Evolutionary conservation across 37 sponge, comb jelly and placozoan species (phyloP).

Genomic region (Halichondria panicea): DNA sequence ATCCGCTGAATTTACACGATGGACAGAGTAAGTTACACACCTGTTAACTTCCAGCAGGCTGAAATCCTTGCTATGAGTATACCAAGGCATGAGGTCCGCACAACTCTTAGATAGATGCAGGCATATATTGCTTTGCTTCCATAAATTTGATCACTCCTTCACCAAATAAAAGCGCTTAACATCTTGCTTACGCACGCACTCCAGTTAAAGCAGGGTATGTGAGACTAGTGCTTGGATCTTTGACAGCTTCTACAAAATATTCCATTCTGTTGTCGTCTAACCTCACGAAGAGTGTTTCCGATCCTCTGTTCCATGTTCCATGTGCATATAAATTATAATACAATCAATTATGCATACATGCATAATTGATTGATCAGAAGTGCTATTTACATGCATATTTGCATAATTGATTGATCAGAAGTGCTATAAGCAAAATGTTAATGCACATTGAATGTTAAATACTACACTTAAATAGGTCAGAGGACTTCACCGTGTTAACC

Average conservation of each 20-base stretch:
- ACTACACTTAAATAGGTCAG: conserved; percentile 10
- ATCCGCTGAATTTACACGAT: not conserved
- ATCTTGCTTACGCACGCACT: conserved; percentile 12
- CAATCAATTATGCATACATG: no score
- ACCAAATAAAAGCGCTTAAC: conserved; percentile 21
- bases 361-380: no score
- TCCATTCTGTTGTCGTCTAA: not conserved
- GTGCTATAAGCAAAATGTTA: not conserved
- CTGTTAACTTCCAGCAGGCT: conserved; percentile 28
- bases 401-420: no score
- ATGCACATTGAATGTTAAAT: conserved; percentile 11
- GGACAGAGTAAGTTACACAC: not conserved
- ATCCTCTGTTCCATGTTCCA: no score
- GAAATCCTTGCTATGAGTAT: conserved; percentile 3
- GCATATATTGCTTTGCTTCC: not conserved
- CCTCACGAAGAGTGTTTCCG: not conserved
- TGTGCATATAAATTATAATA: no score
- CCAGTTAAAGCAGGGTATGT: conserved; percentile 35
- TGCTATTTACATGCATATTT: no score
- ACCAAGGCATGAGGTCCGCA: conserved; percentile 36
- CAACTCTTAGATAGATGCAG: conserved; percentile 15
- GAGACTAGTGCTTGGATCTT: conserved; percentile 15
- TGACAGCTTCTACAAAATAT: conserved; percentile 21
- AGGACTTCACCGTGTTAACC: conserved; percentile 1
- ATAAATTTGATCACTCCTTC: not conserved